Percentiles rank a stretch among this genome's conserved stretches.
phyloP scores from a whole-genome alignment of 2,113 vertebrate genomes.

The Neogale vison region DNA sequence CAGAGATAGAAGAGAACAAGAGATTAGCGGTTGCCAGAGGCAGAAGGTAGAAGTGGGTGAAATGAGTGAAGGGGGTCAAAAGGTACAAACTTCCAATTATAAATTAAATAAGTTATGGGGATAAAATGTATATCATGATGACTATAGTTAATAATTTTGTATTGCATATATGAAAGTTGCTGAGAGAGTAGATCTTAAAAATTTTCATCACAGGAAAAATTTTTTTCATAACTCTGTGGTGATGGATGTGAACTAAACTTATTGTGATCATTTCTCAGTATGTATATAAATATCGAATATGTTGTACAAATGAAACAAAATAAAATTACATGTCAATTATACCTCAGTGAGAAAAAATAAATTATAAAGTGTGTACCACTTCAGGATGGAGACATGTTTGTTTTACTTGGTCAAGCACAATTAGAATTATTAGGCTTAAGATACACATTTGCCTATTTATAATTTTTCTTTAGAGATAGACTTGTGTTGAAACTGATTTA shows the following conservation, averaged over 20 bases:
- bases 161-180: not conserved
- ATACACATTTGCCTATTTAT: not conserved
- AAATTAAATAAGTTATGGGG: not conserved
- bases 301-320: not conserved
- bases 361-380: not conserved
- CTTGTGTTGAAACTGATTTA: not conserved
- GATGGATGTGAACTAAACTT: not conserved
- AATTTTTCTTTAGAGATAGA: slow-evolving; percentile 8
- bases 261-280: not conserved
- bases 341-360: not conserved
- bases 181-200: not conserved
- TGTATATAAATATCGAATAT: not conserved
- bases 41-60: no score
- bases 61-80: not conserved
- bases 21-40: not conserved
- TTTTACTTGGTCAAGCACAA: not conserved
- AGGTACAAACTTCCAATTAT: not conserved
- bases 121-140: not conserved
- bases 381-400: not conserved
- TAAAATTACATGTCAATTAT: not conserved
- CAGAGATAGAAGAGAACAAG: not conserved
- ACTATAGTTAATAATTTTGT: not conserved
- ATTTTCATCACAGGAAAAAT: not conserved
- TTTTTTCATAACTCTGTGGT: not conserved
- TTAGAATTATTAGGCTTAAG: not conserved